Conservation (phyloP, 2,113 vertebrate species). For the Ornithorhynchus anatinus region DNA sequence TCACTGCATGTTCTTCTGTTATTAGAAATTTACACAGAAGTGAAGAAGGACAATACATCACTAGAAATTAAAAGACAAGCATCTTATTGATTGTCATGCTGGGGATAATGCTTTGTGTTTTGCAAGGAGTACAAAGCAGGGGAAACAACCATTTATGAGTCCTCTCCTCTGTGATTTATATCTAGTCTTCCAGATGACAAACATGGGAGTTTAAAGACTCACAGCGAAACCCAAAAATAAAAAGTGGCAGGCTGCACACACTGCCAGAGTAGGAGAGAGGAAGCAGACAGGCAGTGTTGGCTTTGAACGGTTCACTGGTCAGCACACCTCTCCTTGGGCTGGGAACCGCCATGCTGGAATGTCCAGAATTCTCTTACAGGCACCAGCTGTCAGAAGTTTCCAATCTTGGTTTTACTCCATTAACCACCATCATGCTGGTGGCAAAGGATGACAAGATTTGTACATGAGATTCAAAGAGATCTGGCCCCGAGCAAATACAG, state of each 20-base stretch:
- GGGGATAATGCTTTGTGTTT: conserved; percentile 9
- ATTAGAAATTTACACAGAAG: background rate
- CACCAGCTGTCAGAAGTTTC: background rate
- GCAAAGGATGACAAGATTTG: background rate
- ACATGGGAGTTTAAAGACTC: background rate
- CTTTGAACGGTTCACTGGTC: background rate
- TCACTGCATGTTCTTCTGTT: background rate
- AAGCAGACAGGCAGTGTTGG: background rate
- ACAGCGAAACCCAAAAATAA: background rate
- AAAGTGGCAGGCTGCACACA: too few relatives aligned
- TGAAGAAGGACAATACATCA: background rate
- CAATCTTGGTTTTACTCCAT: background rate
- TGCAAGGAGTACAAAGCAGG: conserved; percentile 16
- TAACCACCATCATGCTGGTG: background rate
- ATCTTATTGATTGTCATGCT: conserved; percentile 40
- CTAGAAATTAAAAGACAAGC: conserved; percentile 26
- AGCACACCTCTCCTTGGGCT: background rate
- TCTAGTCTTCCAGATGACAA: background rate
- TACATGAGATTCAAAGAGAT: background rate
- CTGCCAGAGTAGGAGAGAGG: background rate
- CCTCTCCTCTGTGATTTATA: background rate
- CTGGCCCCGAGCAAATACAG: too few relatives aligned
- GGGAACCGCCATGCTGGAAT: background rate
- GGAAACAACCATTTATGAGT: background rate
- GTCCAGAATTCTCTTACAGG: background rate